A percentile compares a stretch with the other conserved stretches of the same genome.
Evolutionary conservation across 2,888 invertebrate species (phyloP).

Genomic region (Pristionchus fissidentatus): DNA sequence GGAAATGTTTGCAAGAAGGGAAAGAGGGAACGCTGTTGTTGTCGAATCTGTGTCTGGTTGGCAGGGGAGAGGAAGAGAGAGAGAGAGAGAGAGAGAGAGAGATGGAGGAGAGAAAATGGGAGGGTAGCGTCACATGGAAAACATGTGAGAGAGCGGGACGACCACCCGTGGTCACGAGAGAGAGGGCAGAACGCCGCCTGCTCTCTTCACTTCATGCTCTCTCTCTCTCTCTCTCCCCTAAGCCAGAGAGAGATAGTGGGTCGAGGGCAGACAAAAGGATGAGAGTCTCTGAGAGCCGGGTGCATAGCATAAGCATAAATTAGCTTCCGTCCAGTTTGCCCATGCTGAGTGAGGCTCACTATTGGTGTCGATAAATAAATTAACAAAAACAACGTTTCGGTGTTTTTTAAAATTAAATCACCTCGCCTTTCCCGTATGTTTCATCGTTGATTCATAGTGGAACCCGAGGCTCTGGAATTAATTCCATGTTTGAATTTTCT

Average conservation of each 20-base stretch:
- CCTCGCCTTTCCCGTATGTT: too few relatives aligned
- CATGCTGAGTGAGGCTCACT: too few relatives aligned
- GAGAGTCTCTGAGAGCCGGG: too few relatives aligned
- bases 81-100: not conserved
- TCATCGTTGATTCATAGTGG: not conserved
- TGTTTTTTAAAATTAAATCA: too few relatives aligned
- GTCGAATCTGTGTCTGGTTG: not conserved
- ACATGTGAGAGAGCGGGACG: not conserved
- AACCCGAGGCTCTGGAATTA: not conserved
- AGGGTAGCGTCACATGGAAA: conserved; percentile 6
- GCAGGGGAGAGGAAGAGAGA: not conserved
- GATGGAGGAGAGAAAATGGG: not conserved
- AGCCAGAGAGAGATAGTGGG: not conserved
- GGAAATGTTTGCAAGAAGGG: not conserved
- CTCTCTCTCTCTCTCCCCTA: not conserved
- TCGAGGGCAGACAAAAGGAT: too few relatives aligned
- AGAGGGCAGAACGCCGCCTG: not conserved
- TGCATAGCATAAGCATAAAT: too few relatives aligned
- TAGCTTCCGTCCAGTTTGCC: too few relatives aligned
- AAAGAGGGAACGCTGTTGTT: not conserved
- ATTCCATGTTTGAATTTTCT: not conserved
- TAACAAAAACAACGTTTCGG: too few relatives aligned
- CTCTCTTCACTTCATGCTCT: too few relatives aligned
- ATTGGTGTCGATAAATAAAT: too few relatives aligned
- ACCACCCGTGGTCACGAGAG: not conserved